Percentiles rank a stretch among this genome's conserved stretches.
Evolutionary conservation across 2,113 vertebrate genomes (phyloP).

Genomic region (Chaenogobius annularis): DNA sequence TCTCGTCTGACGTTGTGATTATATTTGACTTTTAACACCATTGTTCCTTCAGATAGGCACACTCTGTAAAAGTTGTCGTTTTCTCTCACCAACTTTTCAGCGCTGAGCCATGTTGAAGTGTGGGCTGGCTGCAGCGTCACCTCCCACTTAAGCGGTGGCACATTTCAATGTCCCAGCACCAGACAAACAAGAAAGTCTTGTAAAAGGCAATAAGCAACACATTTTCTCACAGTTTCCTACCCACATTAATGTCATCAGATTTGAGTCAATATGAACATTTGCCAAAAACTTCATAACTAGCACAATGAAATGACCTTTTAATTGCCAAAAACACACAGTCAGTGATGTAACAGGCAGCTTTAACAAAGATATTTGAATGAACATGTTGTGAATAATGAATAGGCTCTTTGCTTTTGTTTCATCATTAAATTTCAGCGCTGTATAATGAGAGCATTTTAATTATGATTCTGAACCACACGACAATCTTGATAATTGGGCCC

Average conservation of each 20-base stretch:
- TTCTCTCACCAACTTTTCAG: constrained; percentile 8
- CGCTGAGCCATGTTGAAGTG: constrained; percentile 7
- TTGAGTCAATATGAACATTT: constrained; percentile 9
- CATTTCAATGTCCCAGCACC: constrained; percentile 19
- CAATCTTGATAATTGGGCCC: constrained; percentile 9
- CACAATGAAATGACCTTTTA: constrained; percentile 9
- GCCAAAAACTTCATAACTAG: constrained; percentile 6
- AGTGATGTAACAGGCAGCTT: constrained; percentile 13
- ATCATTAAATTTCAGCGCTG: constrained; percentile 26
- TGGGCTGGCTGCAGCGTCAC: constrained; percentile 43
- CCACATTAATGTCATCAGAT: constrained; percentile 35
- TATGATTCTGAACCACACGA: constrained; percentile 1
- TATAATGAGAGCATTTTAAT: constrained; percentile 38
- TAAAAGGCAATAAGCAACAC: constrained; percentile 42
- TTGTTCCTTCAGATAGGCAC: neutral
- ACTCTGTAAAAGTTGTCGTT: neutral
- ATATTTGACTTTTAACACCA: neutral
- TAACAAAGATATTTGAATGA: constrained; percentile 33
- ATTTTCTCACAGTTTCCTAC: constrained; percentile 44
- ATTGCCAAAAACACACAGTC: neutral
- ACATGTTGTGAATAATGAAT: constrained; percentile 39
- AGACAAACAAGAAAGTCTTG: constrained; percentile 21
- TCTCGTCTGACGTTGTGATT: neutral
- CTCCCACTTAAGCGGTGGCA: constrained; percentile 49
- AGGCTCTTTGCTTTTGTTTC: constrained; percentile 41